These are phyloP conservation scores for Calidris pygmaea DNA, from an alignment of 2,113 vertebrate species.

Conservation along the genomic window DNA sequence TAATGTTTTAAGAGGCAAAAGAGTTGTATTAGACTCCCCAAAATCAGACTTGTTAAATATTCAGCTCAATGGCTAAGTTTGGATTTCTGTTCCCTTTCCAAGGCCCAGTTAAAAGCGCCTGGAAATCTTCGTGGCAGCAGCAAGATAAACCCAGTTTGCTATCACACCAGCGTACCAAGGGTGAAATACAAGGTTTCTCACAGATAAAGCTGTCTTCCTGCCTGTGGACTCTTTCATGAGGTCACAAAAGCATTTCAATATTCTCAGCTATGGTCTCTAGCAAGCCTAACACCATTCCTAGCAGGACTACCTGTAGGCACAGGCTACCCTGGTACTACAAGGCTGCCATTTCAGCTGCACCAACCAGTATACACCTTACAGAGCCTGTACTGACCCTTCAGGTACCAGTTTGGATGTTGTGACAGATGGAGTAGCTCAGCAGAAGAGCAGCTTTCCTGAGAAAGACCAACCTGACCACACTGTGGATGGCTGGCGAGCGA, in stretches of 20 bases:
- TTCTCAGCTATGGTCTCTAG: fast-evolving
- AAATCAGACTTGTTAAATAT: neutral
- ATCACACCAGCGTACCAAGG: neutral
- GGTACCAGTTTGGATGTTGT: neutral
- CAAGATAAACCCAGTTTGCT: neutral
- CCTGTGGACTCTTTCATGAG: neutral
- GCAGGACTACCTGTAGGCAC: neutral
- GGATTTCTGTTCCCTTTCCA: neutral
- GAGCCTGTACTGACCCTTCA: neutral
- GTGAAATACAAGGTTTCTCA: neutral
- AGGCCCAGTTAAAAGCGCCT: neutral
- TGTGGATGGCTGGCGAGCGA: fast-evolving
- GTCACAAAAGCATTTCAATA: fast-evolving
- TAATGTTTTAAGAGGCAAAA: neutral
- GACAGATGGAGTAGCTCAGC: no score
- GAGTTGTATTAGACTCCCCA: neutral
- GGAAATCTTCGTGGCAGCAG: neutral
- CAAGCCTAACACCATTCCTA: neutral
- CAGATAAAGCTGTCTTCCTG: neutral
- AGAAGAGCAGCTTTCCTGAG: no score
- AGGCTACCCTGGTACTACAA: neutral
- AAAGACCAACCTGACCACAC: neutral
- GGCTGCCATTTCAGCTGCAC: neutral
- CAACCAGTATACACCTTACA: neutral
- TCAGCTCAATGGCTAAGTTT: neutral